Evolutionary conservation across 2,888 invertebrate species (phyloP).

Genomic region (Tanypteryx hageni): DNA sequence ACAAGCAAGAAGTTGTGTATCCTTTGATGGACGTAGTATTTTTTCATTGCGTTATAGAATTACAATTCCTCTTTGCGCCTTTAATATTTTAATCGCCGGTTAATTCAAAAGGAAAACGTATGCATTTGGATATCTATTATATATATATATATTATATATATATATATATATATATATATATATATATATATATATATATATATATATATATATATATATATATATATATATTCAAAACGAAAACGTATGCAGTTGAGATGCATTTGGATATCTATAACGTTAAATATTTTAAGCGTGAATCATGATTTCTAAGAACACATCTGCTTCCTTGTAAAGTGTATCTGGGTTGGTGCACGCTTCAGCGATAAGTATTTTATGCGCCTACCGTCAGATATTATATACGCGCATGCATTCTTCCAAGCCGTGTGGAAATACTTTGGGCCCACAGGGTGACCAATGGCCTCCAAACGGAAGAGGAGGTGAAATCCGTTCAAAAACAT

Average conservation of each 20-base stretch:
- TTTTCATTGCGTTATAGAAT: neutral
- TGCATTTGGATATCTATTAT: neutral
- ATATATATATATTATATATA: too few relatives aligned
- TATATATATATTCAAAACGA: too few relatives aligned
- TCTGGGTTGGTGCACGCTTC: neutral
- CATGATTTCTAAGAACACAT: too few relatives aligned
- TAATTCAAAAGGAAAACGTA: too few relatives aligned
- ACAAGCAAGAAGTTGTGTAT: neutral
- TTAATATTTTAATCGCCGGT: too few relatives aligned
- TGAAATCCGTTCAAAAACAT: conserved; percentile 7
- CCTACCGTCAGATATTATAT: neutral
- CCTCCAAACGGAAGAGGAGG: neutral
- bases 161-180: too few relatives aligned
- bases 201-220: too few relatives aligned
- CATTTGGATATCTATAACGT: neutral
- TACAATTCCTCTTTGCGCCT: too few relatives aligned
- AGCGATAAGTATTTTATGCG: neutral
- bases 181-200: too few relatives aligned
- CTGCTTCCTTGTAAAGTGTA: neutral
- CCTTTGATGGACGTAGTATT: neutral
- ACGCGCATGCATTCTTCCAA: neutral
- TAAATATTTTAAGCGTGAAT: neutral
- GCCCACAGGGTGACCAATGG: conserved; percentile 6
- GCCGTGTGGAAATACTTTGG: neutral
- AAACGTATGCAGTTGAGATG: neutral